These are phyloP conservation scores for Cydia splendana DNA, from an alignment of 1,140 invertebrate species.

Conservation along the genomic window DNA sequence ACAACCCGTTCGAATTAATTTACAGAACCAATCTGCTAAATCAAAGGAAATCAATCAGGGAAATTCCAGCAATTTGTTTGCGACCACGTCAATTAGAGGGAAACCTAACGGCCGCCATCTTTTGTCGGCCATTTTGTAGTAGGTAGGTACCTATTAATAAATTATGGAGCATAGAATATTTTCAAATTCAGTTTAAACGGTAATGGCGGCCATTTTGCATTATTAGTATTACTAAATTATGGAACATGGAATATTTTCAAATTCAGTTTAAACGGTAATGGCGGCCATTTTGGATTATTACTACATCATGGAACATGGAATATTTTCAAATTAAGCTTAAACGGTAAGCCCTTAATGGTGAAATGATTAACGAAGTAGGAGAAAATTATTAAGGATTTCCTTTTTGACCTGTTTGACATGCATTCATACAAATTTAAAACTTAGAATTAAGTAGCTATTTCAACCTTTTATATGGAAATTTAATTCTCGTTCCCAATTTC, in stretches of 20 bases:
- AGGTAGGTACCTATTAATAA: too few species aligned
- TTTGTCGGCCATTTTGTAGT: neutral
- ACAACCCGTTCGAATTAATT: neutral
- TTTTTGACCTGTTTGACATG: neutral
- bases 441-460: too few species aligned
- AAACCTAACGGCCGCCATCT: neutral
- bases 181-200: too few species aligned
- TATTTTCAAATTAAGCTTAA: neutral
- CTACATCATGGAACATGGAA: neutral
- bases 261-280: too few species aligned
- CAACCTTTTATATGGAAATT: too few species aligned
- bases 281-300: too few species aligned
- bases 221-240: neutral
- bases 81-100: neutral
- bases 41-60: slow-evolving; percentile 6
- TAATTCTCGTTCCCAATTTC: too few species aligned
- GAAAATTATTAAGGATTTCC: too few species aligned
- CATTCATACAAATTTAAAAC: too few species aligned
- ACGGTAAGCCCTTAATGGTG: neutral
- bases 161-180: too few species aligned
- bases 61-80: neutral
- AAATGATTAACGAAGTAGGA: neutral
- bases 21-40: slow-evolving; percentile 3
- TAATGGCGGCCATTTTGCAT: too few species aligned
- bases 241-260: too few species aligned